Evolutionary conservation across 2,113 vertebrate species (phyloP).

Genomic region (Pipra filicauda): DNA sequence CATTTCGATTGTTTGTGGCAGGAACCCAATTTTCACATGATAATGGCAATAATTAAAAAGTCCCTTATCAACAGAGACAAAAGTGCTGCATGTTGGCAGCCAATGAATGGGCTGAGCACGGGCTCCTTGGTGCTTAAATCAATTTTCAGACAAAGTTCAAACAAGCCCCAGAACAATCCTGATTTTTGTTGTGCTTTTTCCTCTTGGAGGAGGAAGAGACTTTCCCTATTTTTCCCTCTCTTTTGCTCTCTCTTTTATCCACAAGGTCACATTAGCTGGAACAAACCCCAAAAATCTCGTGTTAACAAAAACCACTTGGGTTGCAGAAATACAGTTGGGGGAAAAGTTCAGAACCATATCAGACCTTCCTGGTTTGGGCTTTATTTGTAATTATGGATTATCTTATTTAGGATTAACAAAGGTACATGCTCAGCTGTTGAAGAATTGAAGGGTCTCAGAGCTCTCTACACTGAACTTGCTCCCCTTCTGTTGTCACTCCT

Average conservation of each 20-base stretch:
- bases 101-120: background rate
- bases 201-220: background rate
- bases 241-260: background rate
- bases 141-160: background rate
- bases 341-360: background rate
- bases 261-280: background rate
- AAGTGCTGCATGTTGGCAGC: constrained; percentile 20
- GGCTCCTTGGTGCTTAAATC: background rate
- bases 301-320: background rate
- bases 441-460: background rate
- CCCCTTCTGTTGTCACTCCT: background rate
- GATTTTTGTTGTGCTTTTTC: background rate
- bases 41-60: constrained; percentile 73
- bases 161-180: constrained; percentile 4
- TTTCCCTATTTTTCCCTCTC: background rate
- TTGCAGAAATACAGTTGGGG: background rate
- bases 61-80: constrained; percentile 62
- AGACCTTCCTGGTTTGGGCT: background rate
- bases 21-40: constrained; percentile 64
- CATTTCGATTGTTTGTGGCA: constrained; percentile 66
- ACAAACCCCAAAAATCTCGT: background rate
- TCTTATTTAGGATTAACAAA: background rate
- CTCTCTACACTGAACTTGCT: background rate
- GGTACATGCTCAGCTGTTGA: background rate
- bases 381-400: constrained; percentile 9